A percentile compares a stretch with the other conserved stretches of the same genome.
Conservation (phyloP, 2,113 vertebrate genomes). For the Elachura formosa region DNA sequence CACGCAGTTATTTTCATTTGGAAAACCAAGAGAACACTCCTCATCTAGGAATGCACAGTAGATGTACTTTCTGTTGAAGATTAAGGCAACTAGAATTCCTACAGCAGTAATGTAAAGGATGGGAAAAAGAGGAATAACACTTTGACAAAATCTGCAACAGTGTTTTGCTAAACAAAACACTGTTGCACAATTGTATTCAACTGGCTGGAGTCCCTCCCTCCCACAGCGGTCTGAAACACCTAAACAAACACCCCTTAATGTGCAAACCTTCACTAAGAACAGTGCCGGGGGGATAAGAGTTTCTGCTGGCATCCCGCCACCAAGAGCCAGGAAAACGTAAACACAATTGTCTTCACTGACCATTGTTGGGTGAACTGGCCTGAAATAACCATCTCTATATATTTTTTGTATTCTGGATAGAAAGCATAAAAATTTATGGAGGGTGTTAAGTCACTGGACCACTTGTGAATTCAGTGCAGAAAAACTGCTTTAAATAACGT, state of each 20-base stretch:
- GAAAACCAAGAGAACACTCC: background rate
- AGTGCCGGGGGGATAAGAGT: background rate
- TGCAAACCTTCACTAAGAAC: background rate
- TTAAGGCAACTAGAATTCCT: background rate
- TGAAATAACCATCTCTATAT: background rate
- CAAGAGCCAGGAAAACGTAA: background rate
- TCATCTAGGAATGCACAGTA: background rate
- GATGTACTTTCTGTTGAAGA: background rate
- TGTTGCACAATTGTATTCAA: background rate
- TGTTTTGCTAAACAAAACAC: background rate
- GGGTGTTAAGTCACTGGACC: background rate
- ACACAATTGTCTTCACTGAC: constrained; percentile 20
- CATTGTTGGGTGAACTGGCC: background rate
- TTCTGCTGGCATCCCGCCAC: constrained; percentile 25
- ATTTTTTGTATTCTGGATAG: background rate
- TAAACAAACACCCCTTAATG: background rate
- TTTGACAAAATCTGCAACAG: background rate
- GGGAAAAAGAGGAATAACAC: background rate
- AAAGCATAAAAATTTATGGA: background rate
- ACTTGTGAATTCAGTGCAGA: background rate
- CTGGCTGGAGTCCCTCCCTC: background rate
- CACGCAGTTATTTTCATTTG: background rate
- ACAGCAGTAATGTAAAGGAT: background rate
- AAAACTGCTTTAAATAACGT: background rate
- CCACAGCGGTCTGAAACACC: background rate